Evolutionary conservation across 2,888 invertebrate species (phyloP).

Genomic region (Rhaphigaster nebulosa): DNA sequence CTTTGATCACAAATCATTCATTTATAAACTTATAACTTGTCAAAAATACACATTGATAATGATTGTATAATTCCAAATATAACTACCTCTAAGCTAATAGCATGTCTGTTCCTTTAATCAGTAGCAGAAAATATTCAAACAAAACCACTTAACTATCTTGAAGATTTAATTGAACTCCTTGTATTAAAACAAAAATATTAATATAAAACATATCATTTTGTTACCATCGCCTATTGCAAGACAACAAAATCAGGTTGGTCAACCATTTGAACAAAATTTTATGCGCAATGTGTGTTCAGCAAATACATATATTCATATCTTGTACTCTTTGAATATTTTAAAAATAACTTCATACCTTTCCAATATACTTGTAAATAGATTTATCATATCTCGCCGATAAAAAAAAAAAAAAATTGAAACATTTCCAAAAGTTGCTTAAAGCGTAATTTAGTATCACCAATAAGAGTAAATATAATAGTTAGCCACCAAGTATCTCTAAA

Average conservation of each 20-base stretch:
- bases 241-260: constrained; percentile 45
- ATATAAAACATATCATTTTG: constrained; percentile 56
- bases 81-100: constrained; percentile 34
- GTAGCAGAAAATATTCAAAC: not conserved
- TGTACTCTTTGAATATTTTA: not conserved
- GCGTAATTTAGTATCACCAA: not conserved
- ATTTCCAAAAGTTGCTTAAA: not conserved
- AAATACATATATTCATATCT: not conserved
- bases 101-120: not conserved
- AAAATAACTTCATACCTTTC: not conserved
- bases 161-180: constrained; percentile 20
- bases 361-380: not conserved
- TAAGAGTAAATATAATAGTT: not conserved
- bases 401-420: not conserved
- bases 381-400: not conserved
- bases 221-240: constrained; percentile 59
- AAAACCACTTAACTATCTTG: not conserved
- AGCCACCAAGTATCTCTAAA: not conserved
- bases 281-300: constrained; percentile 6
- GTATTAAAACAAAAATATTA: constrained; percentile 49
- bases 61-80: constrained; percentile 14
- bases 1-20: not conserved
- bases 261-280: not conserved
- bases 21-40: constrained; percentile 18
- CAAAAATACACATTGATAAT: not conserved